Percentiles rank a stretch among this genome's conserved stretches.
Evolutionary conservation across 2,888 invertebrate genomes (phyloP).

Genomic region (Drosophila lutescens): DNA sequence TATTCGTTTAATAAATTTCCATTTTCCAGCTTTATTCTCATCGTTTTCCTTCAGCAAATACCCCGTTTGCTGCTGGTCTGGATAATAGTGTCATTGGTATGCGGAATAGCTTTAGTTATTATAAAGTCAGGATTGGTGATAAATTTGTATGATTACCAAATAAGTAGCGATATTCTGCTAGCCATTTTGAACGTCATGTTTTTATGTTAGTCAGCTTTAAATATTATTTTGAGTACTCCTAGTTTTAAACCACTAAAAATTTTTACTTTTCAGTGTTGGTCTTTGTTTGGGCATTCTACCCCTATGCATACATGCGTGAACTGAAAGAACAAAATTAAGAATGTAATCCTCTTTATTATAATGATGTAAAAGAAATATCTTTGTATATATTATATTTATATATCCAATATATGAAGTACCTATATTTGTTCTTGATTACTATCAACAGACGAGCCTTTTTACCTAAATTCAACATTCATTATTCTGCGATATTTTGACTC

Average conservation of each 20-base stretch:
- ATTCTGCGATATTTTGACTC: background rate
- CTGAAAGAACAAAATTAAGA: background rate
- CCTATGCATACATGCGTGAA: background rate
- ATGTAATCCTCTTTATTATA: background rate
- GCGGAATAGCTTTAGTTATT: too few species aligned
- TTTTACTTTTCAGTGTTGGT: constrained; percentile 5
- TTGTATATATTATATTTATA: too few species aligned
- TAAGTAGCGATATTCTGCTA: too few species aligned
- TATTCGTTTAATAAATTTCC: too few species aligned
- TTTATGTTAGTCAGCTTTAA: background rate
- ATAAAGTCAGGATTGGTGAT: too few species aligned
- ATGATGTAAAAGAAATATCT: background rate
- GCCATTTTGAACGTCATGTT: too few species aligned
- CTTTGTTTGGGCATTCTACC: constrained; percentile 4
- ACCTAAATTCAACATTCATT: background rate
- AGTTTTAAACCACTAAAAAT: background rate
- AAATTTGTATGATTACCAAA: too few species aligned
- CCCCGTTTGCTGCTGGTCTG: too few species aligned
- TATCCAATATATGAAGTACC: background rate
- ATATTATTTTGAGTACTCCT: background rate
- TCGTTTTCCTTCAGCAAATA: too few species aligned
- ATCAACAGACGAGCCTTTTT: background rate
- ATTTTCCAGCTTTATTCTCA: too few species aligned
- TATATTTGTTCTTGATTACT: too few species aligned
- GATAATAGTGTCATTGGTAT: too few species aligned